Evolutionary conservation across 2,113 vertebrate genomes (phyloP), one percentile per base, ranked within the genome.

Genomic region (Mixornis gularis): DNA sequence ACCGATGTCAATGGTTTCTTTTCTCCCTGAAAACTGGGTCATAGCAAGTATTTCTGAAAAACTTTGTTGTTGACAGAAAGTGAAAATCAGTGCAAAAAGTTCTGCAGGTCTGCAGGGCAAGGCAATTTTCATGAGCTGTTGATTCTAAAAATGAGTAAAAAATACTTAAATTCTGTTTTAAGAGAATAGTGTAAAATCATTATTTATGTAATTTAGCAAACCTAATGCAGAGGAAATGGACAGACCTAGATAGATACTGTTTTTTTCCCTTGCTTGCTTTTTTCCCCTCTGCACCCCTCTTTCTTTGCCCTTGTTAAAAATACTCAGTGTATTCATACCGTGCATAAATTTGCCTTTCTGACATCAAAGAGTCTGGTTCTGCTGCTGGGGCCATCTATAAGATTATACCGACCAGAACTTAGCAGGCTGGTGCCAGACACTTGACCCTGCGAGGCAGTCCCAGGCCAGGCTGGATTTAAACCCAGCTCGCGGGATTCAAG

Each of bases 371-470:
- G 72, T 71, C 60, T 82, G 85, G 43, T 55, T 89, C 52, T 96
- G 88, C 90, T 95, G 62, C 62, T 94, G 36, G 65, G 79, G 77
- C 92, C 94, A 95, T 95, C 93, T 73, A 48, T 90, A 91, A 97
- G 95, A 72, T 95, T 96, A 97, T 93, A 96, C 55, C 1, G 18
- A 95, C 79, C 92, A 90, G 95, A 97, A 96, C 69, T 1, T 26
- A 64, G 87, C 69, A 93, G 91, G 93, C 87, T 51, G 48, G 85
- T 96, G 95, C 63, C 96, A 97, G 96, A 96, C 72, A 63, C 87
- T 96, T 97, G 97, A 97, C 96, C 96, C 85, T 89, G 65, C 52
- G 66, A 91, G 87, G 85, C 89, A 95, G 77, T 91, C 87, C 40
- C 76, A 91, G 96, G 95, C 93, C 76, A 38, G 48, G 93, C 83